Conservation (phyloP, 2,797 vertebrate species). For the Hoplostethus atlanticus region DNA sequence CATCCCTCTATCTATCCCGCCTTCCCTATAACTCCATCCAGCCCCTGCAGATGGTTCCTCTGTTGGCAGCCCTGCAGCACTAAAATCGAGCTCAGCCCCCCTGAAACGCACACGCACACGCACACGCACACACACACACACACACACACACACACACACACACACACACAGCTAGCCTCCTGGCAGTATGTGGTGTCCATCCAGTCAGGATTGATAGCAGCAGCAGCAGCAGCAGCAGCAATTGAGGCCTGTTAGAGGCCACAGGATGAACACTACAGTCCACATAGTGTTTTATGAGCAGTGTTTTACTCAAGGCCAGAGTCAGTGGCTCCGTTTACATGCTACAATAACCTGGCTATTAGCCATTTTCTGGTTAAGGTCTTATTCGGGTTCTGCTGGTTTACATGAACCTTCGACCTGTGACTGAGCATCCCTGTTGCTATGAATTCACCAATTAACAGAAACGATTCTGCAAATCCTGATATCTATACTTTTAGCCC, state of each 20-base stretch:
- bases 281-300: too few relatives aligned
- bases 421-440: too few relatives aligned
- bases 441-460: too few relatives aligned
- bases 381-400: too few relatives aligned
- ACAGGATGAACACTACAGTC: neutral
- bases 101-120: neutral
- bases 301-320: too few relatives aligned
- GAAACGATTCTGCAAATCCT: too few relatives aligned
- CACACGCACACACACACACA: neutral
- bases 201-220: conserved; percentile 20
- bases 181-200: neutral
- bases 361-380: too few relatives aligned
- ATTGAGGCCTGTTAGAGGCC: neutral
- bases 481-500: too few relatives aligned
- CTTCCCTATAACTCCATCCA: neutral
- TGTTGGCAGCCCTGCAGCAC: conserved; percentile 18
- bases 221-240: neutral
- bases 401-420: too few relatives aligned
- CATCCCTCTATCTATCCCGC: too few relatives aligned
- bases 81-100: conserved; percentile 2
- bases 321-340: too few relatives aligned
- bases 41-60: conserved; percentile 23
- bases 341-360: too few relatives aligned
- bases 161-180: neutral
- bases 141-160: neutral